Base-by-base conservation (phyloP, 35 echinoderm and acorn worm genomes). In the Lytechinus pictus region DNA sequence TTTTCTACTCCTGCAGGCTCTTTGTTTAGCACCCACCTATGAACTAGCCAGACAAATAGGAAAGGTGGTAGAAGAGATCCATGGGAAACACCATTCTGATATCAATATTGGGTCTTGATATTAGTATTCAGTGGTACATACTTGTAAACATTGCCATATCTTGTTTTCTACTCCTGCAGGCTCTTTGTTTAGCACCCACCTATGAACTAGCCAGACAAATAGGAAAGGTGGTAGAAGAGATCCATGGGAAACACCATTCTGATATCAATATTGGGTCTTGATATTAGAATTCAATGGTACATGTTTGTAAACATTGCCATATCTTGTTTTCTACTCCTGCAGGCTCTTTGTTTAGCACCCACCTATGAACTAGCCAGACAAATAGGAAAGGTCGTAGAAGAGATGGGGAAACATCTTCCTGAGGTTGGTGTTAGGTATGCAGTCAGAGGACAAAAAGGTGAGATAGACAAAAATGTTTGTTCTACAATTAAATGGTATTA, bases 331-430 rank as follows among this genome's bases (percentile, higher is more conserved):
- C 33, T 44, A 44, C 33, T 44, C 52, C 28, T 16, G 11, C 61
- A 99, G 98, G 98, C 97, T 13, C 87, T 99, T 29, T 99, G 98
- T 95, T 88, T 99, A 71, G 98, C 98, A 88, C 98, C 98, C 1
- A 99, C 98, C 1, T 97, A 97, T 95, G 98, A 99, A 94, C 61
- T 99, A 61, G 98, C 98, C 1, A 57, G 95, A 27, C 98, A 99
- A 92, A 99, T 99, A 72, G 98, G 98, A 19, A 89, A 95, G 21
- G 98, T 99, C 2, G 97, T 96, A 0, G 95, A 99, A 54, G 94
- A 98, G 28, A 99, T 99, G 98, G 97, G 98, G 4, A 96, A 97
- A 52, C 89, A 94, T 92, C 95, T 99, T 86, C 94, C 94, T 10
- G 96, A 96, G 0, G 16, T 99, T 10, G 86, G 95, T 12, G 94